Evolutionary conservation across 2,113 vertebrate species (phyloP).

Genomic region (Stigmatopora argus): DNA sequence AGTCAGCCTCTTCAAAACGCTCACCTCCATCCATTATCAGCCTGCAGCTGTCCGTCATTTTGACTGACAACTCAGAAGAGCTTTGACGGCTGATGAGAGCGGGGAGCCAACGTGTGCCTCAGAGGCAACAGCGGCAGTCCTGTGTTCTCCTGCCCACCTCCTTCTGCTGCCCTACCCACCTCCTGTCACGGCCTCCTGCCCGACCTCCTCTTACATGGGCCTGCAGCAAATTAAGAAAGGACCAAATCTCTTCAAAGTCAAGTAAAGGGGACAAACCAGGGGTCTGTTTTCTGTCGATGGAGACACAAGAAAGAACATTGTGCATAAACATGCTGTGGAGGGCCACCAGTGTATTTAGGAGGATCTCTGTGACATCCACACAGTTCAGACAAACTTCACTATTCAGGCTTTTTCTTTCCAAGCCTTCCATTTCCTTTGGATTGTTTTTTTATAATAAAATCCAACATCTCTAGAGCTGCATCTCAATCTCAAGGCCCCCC

Average conservation of each 20-base stretch:
- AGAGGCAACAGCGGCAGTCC: slow-evolving; percentile 64
- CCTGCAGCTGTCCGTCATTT: slow-evolving; percentile 48
- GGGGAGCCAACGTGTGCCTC: slow-evolving; percentile 62
- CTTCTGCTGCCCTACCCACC: slow-evolving; percentile 42
- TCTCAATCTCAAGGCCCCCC: slow-evolving; percentile 30
- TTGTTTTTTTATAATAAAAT: slow-evolving; percentile 11
- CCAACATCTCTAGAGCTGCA: slow-evolving; percentile 9
- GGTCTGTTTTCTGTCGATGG: slow-evolving; percentile 9
- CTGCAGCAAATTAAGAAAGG: slow-evolving; percentile 41
- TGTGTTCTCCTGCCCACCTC: slow-evolving; percentile 62
- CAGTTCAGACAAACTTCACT: slow-evolving; percentile 17
- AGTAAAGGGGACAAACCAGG: slow-evolving; percentile 16
- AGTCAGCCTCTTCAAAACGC: slow-evolving; percentile 28
- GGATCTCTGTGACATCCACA: not conserved
- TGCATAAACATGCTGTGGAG: slow-evolving; percentile 11
- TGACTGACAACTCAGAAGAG: slow-evolving; percentile 62
- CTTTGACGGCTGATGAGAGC: slow-evolving; percentile 66
- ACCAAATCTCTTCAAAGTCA: slow-evolving; percentile 24
- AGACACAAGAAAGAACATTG: slow-evolving; percentile 4
- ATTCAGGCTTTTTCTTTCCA: not conserved
- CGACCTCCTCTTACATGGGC: slow-evolving; percentile 26
- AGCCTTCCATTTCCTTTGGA: slow-evolving; percentile 4
- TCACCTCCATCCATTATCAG: slow-evolving; percentile 37
- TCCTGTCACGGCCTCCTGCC: slow-evolving; percentile 33
- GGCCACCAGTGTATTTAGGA: slow-evolving; percentile 16